Evolutionary conservation across 2,113 vertebrate genomes (phyloP).

Genomic region (Propithecus coquereli): DNA sequence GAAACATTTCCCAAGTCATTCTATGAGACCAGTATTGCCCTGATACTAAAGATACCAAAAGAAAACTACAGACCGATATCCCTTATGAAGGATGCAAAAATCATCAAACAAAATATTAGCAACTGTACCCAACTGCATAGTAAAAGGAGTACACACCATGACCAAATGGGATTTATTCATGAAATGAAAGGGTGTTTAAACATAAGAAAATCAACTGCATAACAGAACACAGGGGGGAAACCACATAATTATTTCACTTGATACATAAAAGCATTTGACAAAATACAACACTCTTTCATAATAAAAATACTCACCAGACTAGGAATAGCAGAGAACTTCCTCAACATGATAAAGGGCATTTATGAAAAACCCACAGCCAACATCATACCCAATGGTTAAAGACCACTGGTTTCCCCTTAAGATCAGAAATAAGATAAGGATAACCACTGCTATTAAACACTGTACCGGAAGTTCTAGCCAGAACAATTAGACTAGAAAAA

Average conservation of each 20-base stretch:
- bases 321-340: background rate
- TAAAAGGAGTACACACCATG: background rate
- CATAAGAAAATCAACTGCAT: background rate
- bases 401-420: background rate
- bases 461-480: background rate
- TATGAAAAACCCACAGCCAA: background rate
- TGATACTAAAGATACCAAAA: background rate
- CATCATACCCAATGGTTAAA: background rate
- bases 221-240: background rate
- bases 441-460: background rate
- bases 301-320: background rate
- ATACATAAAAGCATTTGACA: background rate
- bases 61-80: background rate
- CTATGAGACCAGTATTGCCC: background rate
- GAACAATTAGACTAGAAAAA: background rate
- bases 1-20: background rate
- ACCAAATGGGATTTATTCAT: background rate
- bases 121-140: background rate
- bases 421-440: background rate
- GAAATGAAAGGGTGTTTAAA: background rate
- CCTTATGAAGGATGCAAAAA: background rate
- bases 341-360: background rate
- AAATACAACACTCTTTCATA: background rate
- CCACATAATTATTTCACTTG: background rate
- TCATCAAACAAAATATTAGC: background rate